Evolutionary conservation across 2,888 invertebrate species (phyloP), one percentile per base, ranked within the genome.

Genomic region (Hermaeophaga mercurialis): DNA sequence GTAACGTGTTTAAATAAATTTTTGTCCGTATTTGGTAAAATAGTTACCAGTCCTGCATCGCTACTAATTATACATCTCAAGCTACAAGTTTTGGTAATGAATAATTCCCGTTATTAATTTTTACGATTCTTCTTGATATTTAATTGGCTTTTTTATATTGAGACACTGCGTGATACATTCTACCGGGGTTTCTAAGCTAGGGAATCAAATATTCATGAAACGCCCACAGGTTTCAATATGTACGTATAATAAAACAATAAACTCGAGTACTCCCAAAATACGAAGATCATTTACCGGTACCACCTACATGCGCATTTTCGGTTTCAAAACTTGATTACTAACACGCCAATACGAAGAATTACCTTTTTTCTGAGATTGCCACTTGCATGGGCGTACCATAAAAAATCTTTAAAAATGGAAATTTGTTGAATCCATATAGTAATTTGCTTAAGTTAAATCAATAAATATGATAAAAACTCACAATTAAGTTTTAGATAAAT

Each of bases 161-260:
- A 43, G 26, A 24, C 43, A 11, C 43, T 6, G 43, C 43, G 12
- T 43, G 43, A 26, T 14, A 24, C 24, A 43, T 24, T 12, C 38
- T 56, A 56, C 49, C 45, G 45, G 22, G 33, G 45, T 50, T 31
- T 22, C 22, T 22, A 22, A 5, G 33, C 17, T 28, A 45, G 50
- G 45, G 24, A 50, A 50, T 56, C 49, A 56, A 50, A 39, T 56
- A 56, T 49, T 50, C 50, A 39, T 45, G 50, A 44, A 50, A 50
- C 56, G 50, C 56, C 56, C 39, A 56, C 56, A 39, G 31, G 24
- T 39, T 19, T 39, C 50, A 56, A 43, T 43, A 26, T 9, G 24
- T 54, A 50, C 39, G 58, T 50, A 58, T 58, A 58, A 58, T 58
- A 58, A 58, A 58, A 58, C 54, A 58, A 58, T 58, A 49, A 46